Evolutionary conservation across 2,113 vertebrate genomes (phyloP).

Genomic region (Syrmaticus mikado): DNA sequence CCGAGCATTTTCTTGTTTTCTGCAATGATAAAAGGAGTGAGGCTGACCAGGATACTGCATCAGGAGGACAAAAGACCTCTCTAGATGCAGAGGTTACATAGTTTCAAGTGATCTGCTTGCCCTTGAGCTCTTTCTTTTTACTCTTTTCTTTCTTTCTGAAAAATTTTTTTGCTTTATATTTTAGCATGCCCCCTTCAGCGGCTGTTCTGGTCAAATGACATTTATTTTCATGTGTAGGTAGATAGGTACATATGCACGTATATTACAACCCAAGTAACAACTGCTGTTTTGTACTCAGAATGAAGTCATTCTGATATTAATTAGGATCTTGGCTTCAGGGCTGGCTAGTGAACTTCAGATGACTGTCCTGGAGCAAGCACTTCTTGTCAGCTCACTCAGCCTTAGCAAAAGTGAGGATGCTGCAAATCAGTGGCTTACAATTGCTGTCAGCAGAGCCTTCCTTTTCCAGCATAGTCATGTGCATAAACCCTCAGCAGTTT

Average conservation of each 20-base stretch:
- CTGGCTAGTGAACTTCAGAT: background rate
- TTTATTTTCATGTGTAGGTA: background rate
- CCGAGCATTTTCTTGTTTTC: background rate
- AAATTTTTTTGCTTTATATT: background rate
- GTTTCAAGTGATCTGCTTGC: background rate
- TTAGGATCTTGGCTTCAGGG: background rate
- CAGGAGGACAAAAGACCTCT: background rate
- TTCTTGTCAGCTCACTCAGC: background rate
- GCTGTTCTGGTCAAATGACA: background rate
- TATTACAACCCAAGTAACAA: background rate
- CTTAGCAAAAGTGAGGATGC: slow-evolving; percentile 24
- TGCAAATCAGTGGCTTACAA: slow-evolving; percentile 8
- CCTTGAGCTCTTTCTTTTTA: background rate
- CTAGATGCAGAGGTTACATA: background rate
- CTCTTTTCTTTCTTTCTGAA: background rate
- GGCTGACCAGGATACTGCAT: slow-evolving; percentile 15
- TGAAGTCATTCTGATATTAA: slow-evolving; percentile 9
- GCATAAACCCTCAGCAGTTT: background rate
- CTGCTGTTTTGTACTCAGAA: background rate
- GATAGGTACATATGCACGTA: background rate
- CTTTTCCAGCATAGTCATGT: slow-evolving; percentile 39
- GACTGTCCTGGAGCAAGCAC: background rate
- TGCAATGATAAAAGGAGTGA: background rate
- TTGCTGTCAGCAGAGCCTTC: background rate
- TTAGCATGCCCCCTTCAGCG: background rate